Evolutionary conservation across 1,140 invertebrate genomes (phyloP), one percentile per base, ranked within the genome.

Genomic region (Bombus superbus): DNA sequence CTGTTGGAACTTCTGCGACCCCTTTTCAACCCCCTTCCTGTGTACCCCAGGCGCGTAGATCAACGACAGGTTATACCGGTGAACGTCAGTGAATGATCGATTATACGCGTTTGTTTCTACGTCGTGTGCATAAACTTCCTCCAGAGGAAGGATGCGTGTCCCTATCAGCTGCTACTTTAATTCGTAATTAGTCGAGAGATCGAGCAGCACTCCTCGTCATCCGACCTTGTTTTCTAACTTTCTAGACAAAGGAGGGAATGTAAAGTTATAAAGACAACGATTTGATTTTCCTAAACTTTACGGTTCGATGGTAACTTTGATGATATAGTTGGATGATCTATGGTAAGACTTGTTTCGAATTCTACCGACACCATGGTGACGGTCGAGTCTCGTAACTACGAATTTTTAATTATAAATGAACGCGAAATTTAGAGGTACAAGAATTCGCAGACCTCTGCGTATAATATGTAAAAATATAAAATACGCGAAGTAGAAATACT

Each of bases 1-100:
- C 68, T 68, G 57, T 72, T 71, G 76, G 80, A 87, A 78, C 81
- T 69, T 83, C 57, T 66, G 35, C 59, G 32, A 72, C 77, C 62
- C 79, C 74, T 53, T 53, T 40, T 28, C 28, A 66, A 32, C 59
- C 72, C 59, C 81, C 10, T n/a, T n/a, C 28, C 11, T 10, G 28
- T 73, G 13, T 35, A 35, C 25, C 75, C 18, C 11, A 9, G 28
- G 25, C 38, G 64, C 57, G 42, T 62, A 75, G 18, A 75, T 44
- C 68, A 74, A n/a, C 80, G 62, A 53, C 81, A 83, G 64, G 81
- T 77, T 68, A 83, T 57, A 83, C 25, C 25, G n/a, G 11, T 22
- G n/a, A 35, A 15, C 40, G 64, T 47, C 11, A 28, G 62, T 44
- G 44, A 53, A 69, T 53, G 64, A 42, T 25, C 25, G 22, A 25